Evolutionary conservation across 2,888 invertebrate genomes (phyloP), one percentile per base, ranked within the genome.

Genomic region (Meghimatium bilineatum): DNA sequence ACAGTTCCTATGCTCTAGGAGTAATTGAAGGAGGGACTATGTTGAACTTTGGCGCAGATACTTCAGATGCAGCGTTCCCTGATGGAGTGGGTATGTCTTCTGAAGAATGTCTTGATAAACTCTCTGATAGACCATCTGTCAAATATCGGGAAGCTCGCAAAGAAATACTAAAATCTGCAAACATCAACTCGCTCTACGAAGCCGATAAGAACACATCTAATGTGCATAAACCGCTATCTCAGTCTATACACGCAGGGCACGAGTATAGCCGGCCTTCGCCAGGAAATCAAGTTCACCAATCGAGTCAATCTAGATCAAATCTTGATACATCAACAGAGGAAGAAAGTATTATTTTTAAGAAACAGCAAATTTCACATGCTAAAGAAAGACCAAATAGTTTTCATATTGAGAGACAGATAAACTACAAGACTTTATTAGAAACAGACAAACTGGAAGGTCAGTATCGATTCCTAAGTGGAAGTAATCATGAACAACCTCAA

Each of bases 91-190:
- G 38, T 17, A 26, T 5, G n/a, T 77, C 63, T 14, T 14, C 63
- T n/a, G n/a, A 20, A 63, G 36, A 1, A 23, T n/a, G 36, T n/a
- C 26, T 23, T 12, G 29, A 34, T 1, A 52, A 36, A 8, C 34
- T 36, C 38, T 63, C 77, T 26, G 77, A 77, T 14, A 60, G 63
- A 2, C 71, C 71, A n/a, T 69, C 71, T 52, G 72, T 29, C 56
- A 69, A 56, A 72, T 80, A 80, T 29, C 20, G 72, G n/a, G 80
- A 71, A 36, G 60, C 36, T 72, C 80, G 80, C 14, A n/a, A 72
- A n/a, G 52, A 71, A 23, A 80, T 80, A 26, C 72, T 80, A 14
- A 56, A 38, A 49, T 60, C 72, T 23, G 44, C 80, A 36, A 71
- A 52, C 26, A 29, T 67, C 1, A 56, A 26, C n/a, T 1, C 36